Evolutionary conservation across 2,888 invertebrate genomes (phyloP), one percentile per base, ranked within the genome.

Genomic region (Gonocerus acuteangulatus): DNA sequence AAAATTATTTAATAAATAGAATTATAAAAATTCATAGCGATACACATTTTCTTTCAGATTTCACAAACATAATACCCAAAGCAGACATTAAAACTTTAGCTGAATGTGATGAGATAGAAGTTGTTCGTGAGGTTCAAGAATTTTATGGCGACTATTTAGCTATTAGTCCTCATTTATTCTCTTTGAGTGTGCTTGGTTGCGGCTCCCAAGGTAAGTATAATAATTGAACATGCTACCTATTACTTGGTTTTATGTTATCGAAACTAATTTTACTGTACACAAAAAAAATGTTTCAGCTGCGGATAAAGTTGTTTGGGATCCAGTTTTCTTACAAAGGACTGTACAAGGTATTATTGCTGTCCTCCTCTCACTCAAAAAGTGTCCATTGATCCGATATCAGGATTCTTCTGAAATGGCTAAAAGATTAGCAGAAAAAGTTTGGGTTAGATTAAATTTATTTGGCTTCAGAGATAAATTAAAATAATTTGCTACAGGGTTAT

Each of bases 91-190:
- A 99, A 77, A 81, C 87, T 0, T 75, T 99, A 64, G 99, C 99
- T 0, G 97, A 99, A 76, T 91, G 92, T 69, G 99, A 99, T 75
- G 96, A 97, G 74, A 93, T 95, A 73, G 99, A 99, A 79, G 87
- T 92, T 0, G 97, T 99, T 13, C 79, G 95, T 66, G 96, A 96
- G 77, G 87, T 97, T 0, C 89, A 95, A 74, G 99, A 99, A 76
- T 86, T 93, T 70, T 99, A 95, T 74, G 94, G 91, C 2, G 99
- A 99, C 78, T 96, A 87, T 74, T 80, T 97, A 64, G 91, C 96
- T 4, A 85, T 97, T 4, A 90, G 89, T 74, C 86, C 93, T 11
- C 94, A 96, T 76, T 78, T 96, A 67, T 95, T 95, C 77, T 88
- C 90, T 0, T 78, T 91, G 62, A 88, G 87, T 67, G 82, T 90